A percentile compares a stretch with the other conserved stretches of the same genome.
phyloP scores from a whole-genome alignment of 2,113 vertebrate species.

The Leucoraja erinaceus region DNA sequence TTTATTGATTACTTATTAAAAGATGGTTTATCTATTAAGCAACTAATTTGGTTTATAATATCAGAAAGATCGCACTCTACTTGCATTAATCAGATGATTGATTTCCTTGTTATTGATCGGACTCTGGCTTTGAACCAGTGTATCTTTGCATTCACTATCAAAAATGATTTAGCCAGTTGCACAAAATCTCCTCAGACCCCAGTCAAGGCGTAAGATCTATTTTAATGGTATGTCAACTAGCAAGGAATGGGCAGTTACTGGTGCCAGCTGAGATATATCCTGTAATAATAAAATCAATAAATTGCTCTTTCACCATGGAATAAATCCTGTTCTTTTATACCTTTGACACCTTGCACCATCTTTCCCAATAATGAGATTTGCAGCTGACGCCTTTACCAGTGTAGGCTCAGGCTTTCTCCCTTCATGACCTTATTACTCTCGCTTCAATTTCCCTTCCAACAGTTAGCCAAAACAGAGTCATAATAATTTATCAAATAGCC shows the following conservation, averaged over 20 bases:
- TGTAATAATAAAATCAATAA: constrained; percentile 22
- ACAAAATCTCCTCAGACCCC: neutral
- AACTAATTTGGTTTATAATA: neutral
- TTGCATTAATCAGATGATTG: neutral
- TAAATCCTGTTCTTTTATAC: neutral
- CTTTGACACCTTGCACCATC: neutral
- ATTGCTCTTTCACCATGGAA: constrained; percentile 2
- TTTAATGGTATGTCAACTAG: neutral
- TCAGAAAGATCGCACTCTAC: neutral
- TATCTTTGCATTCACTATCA: neutral
- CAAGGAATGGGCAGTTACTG: neutral
- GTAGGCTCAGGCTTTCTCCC: neutral
- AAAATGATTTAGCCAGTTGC: neutral
- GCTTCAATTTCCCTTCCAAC: neutral
- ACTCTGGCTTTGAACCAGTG: neutral
- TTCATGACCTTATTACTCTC: neutral
- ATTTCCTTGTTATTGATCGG: neutral
- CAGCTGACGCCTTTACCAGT: neutral
- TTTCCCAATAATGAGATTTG: neutral
- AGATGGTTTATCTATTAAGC: no score
- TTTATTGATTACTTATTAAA: no score
- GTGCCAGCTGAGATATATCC: neutral
- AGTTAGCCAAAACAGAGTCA: neutral
- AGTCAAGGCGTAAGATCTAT: neutral
- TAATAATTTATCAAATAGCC: neutral